Conservation (phyloP, 1,140 invertebrate genomes). For the Coptotermes formosanus region DNA sequence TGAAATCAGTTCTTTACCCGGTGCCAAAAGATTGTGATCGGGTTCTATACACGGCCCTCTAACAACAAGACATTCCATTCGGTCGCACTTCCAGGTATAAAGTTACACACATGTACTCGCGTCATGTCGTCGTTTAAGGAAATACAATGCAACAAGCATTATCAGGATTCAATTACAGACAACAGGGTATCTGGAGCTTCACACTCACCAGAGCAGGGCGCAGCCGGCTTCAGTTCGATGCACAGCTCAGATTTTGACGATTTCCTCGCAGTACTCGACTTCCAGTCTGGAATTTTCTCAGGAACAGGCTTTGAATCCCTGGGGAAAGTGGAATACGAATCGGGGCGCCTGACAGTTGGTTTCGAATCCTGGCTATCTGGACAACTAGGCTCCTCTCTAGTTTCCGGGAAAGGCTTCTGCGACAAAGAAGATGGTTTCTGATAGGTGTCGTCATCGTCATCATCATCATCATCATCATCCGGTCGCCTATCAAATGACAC, state of each 20-base stretch:
- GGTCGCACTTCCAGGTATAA: no score
- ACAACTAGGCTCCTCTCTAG: no score
- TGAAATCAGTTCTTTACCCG: no score
- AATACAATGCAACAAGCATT: no score
- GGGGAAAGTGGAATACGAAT: neutral
- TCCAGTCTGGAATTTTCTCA: neutral
- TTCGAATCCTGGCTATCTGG: neutral
- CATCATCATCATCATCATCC: neutral
- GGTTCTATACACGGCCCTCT: no score
- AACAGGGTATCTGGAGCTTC: neutral
- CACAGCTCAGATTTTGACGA: conserved; percentile 31
- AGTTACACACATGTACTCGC: no score
- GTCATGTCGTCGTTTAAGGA: no score
- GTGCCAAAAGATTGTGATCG: no score
- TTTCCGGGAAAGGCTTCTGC: neutral
- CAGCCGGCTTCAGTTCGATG: conserved; percentile 27
- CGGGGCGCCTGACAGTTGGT: neutral
- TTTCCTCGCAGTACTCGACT: conserved; percentile 11
- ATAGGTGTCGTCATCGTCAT: neutral
- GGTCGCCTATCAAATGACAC: neutral
- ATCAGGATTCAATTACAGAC: no score
- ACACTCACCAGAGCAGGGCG: conserved; percentile 27
- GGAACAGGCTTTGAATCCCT: neutral
- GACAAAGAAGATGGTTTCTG: neutral
- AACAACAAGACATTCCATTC: no score